Percentiles rank a stretch among this genome's conserved stretches.
Evolutionary conservation across 2,797 vertebrate genomes (phyloP).

Genomic region (Lepus townsendii): DNA sequence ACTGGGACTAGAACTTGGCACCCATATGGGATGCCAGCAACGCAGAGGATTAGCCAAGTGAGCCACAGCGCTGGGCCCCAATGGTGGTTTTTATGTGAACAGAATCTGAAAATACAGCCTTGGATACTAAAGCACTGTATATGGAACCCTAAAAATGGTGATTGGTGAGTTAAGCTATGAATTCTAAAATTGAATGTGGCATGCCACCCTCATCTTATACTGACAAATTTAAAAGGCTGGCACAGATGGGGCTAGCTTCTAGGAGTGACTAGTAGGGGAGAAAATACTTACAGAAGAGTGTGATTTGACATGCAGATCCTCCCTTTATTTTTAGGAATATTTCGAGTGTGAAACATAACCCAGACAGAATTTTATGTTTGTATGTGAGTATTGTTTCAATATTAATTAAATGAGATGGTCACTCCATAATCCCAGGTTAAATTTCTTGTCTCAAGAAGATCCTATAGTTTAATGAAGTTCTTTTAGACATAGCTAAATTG

Average conservation of each 20-base stretch:
- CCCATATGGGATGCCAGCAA: too few relatives aligned
- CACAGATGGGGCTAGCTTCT: too few relatives aligned
- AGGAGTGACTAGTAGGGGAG: background rate
- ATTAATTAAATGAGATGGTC: background rate
- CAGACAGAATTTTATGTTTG: background rate
- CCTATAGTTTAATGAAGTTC: background rate
- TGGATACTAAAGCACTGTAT: background rate
- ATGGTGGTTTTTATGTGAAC: background rate
- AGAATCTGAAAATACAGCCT: background rate
- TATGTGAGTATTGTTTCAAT: background rate
- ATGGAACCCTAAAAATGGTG: background rate
- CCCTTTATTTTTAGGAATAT: background rate
- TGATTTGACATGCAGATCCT: background rate
- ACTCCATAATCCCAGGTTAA: background rate
- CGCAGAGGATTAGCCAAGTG: too few relatives aligned
- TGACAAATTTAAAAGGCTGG: background rate
- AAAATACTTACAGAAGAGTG: background rate
- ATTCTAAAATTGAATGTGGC: background rate
- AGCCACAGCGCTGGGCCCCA: too few relatives aligned
- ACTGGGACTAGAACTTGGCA: too few relatives aligned
- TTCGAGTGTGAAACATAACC: background rate
- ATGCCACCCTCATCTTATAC: background rate
- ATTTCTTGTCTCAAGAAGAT: background rate
- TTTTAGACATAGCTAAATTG: constrained; percentile 15
- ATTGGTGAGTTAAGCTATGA: background rate